Evolutionary conservation across 1,140 invertebrate genomes (phyloP).

Genomic region (Oryzaephilus surinamensis): DNA sequence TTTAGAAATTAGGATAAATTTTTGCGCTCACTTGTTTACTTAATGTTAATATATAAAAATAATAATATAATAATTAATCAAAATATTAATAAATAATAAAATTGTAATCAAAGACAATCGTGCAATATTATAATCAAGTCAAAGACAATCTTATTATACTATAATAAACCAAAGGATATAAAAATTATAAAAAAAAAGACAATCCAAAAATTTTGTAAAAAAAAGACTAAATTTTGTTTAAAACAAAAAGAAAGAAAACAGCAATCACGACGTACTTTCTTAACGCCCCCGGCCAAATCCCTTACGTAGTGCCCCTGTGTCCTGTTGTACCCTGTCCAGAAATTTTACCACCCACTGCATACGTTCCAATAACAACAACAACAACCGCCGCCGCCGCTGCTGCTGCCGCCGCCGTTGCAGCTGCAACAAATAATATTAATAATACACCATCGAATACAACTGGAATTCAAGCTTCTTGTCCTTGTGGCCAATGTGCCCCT

Average conservation of each 20-base stretch:
- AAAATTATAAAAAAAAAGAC: conserved; percentile 20
- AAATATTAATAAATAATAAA: conserved; percentile 4
- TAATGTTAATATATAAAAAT: conserved; percentile 16
- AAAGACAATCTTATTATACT: not conserved
- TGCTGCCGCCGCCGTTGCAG: too few species aligned
- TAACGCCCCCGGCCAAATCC: conserved; percentile 34
- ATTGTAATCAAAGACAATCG: conserved; percentile 25
- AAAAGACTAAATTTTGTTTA: not conserved
- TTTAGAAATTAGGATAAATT: conserved; percentile 17
- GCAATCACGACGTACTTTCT: conserved; percentile 36
- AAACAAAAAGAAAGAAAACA: conserved; percentile 7
- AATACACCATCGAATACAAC: too few species aligned
- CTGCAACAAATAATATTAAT: too few species aligned
- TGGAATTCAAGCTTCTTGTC: conserved; percentile 24
- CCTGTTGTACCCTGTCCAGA: conserved; percentile 31
- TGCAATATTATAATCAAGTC: conserved; percentile 20
- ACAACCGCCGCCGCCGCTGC: conserved; percentile 2
- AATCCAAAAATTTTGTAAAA: too few species aligned
- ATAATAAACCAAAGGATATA: conserved; percentile 20
- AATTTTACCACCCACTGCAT: conserved; percentile 19
- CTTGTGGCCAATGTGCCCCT: conserved; percentile 34
- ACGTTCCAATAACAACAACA: conserved; percentile 9
- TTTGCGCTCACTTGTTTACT: conserved; percentile 24
- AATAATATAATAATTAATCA: conserved; percentile 8
- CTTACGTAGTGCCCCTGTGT: conserved; percentile 36